Conservation (phyloP, 2,113 vertebrate genomes). For the Clarias macrocephalus region DNA sequence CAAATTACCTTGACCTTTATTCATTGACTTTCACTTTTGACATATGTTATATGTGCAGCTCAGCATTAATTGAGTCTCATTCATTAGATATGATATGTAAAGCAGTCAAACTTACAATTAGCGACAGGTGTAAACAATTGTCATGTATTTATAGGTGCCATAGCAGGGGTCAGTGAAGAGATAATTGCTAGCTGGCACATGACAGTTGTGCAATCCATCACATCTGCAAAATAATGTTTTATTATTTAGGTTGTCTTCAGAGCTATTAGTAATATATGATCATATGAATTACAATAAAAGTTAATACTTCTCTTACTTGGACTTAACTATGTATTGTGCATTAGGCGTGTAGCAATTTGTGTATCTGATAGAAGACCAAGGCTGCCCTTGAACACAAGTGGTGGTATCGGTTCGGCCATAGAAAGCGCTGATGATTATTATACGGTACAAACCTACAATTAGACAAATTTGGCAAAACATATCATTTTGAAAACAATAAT, state of each 20-base stretch:
- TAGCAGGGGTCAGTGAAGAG: not conserved
- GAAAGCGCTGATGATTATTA: no score
- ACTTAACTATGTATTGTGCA: not conserved
- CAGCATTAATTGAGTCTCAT: not conserved
- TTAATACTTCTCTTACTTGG: not conserved
- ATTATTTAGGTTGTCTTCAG: no score
- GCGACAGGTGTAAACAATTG: not conserved
- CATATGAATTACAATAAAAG: no score
- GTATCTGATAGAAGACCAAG: not conserved
- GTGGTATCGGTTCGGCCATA: no score
- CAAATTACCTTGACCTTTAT: no score
- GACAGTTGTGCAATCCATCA: not conserved
- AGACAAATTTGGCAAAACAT: no score
- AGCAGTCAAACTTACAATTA: not conserved
- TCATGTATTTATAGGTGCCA: not conserved
- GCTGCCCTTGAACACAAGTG: no score
- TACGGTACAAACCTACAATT: no score
- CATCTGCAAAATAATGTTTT: not conserved
- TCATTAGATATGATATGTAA: not conserved
- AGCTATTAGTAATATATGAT: no score
- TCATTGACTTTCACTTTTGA: no score
- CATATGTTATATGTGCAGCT: not conserved
- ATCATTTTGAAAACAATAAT: not conserved
- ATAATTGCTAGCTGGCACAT: not conserved
- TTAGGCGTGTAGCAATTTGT: constrained; percentile 16